Evolutionary conservation across 2,888 invertebrate genomes (phyloP).

Genomic region (Anarsia innoxiella): DNA sequence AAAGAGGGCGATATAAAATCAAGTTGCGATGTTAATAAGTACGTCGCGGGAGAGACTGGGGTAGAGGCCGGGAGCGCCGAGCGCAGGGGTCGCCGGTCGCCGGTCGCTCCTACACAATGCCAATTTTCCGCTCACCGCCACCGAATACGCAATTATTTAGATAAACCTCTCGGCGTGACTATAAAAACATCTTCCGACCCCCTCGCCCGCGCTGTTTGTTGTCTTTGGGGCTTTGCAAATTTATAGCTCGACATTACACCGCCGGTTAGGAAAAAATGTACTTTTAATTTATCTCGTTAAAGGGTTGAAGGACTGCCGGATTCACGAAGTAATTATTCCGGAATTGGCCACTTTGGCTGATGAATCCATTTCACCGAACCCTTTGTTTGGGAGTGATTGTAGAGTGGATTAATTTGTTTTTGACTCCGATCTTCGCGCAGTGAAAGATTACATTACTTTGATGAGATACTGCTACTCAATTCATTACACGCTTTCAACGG

Average conservation of each 20-base stretch:
- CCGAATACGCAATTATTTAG: conserved; percentile 74
- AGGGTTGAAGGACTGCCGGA: conserved; percentile 73
- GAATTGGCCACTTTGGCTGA: conserved; percentile 74
- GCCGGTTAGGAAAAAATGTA: conserved; percentile 73
- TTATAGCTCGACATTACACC: conserved; percentile 67
- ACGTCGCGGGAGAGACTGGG: too few species aligned
- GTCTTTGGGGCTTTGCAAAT: conserved; percentile 73
- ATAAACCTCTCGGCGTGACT: conserved; percentile 74
- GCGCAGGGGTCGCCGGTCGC: background rate
- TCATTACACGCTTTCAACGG: conserved; percentile 24
- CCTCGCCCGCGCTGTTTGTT: conserved; percentile 58
- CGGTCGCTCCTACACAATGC: conserved; percentile 28
- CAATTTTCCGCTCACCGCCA: conserved; percentile 74
- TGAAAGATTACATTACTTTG: conserved; percentile 64
- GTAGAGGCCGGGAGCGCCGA: too few species aligned
- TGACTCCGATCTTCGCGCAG: conserved; percentile 53
- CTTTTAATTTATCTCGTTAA: conserved; percentile 76
- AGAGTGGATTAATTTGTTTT: conserved; percentile 65
- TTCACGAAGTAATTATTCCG: conserved; percentile 73
- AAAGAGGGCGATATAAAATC: conserved; percentile 11
- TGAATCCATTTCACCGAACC: conserved; percentile 65
- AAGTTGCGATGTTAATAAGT: conserved; percentile 17
- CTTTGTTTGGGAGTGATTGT: conserved; percentile 54
- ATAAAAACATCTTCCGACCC: conserved; percentile 72
- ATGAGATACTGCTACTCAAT: conserved; percentile 32